Conservation (phyloP, 2,888 invertebrate species). For the Aporophyla nigra region DNA sequence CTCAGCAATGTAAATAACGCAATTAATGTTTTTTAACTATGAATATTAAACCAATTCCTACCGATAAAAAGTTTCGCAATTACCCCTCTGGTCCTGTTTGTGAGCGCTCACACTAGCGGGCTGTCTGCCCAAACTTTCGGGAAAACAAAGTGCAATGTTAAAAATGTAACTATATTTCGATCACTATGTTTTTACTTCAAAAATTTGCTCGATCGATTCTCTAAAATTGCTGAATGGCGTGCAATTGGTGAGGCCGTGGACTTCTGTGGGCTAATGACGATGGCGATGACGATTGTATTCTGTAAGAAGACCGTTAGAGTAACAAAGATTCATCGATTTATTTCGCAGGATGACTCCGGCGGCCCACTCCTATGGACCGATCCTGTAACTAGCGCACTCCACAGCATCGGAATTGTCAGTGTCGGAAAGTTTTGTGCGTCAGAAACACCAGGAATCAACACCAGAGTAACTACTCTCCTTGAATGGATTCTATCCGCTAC, state of each 20-base stretch:
- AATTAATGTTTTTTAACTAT: no score
- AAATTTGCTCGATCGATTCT: background rate
- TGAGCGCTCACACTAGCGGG: no score
- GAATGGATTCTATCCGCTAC: constrained; percentile 89
- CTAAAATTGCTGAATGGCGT: background rate
- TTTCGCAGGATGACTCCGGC: constrained; percentile 88
- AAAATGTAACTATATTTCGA: background rate
- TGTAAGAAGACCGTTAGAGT: background rate
- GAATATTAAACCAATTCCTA: no score
- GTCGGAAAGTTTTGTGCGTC: constrained; percentile 90
- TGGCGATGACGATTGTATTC: background rate
- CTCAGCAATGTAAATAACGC: no score
- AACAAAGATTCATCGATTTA: background rate
- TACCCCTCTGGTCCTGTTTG: no score
- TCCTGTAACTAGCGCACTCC: constrained; percentile 76
- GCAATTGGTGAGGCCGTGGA: background rate
- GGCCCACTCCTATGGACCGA: constrained; percentile 91
- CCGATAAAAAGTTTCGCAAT: no score
- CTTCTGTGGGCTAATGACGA: background rate
- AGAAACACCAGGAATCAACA: constrained; percentile 88
- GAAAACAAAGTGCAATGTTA: no score
- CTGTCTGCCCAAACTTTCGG: no score
- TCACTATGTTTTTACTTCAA: background rate
- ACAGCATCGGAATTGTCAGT: constrained; percentile 89
- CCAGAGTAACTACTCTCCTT: constrained; percentile 88